Conservation (phyloP, 2,888 invertebrate genomes). For the Drosophila barbarae region DNA sequence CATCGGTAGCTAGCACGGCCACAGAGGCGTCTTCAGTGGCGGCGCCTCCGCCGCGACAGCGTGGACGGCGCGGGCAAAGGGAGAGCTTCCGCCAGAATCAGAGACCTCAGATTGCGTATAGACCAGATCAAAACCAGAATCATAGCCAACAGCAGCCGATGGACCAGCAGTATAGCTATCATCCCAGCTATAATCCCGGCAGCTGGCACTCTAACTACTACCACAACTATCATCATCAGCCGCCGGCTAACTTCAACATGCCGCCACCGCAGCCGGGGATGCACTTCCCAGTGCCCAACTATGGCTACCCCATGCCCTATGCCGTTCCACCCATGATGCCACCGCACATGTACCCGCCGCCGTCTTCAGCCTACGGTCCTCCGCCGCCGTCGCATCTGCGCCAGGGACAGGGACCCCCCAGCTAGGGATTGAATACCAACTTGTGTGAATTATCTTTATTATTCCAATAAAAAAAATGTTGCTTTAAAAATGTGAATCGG, state of each 20-base stretch:
- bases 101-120: constrained; percentile 13
- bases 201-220: constrained; percentile 78
- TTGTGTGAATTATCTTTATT: constrained; percentile 28
- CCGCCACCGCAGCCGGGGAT: constrained; percentile 47
- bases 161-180: constrained; percentile 54
- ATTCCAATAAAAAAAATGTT: constrained; percentile 28
- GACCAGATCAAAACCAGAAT: constrained; percentile 16
- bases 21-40: constrained; percentile 31
- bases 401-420: constrained; percentile 15
- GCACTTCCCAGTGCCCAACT: constrained; percentile 53
- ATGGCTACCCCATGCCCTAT: constrained; percentile 56
- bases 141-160: constrained; percentile 28
- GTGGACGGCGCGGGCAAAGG: constrained; percentile 50
- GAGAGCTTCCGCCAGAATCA: constrained; percentile 34
- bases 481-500: constrained; percentile 38
- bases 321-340: constrained; percentile 44
- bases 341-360: constrained; percentile 31
- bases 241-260: constrained; percentile 59
- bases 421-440: constrained; percentile 1
- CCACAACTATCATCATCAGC: constrained; percentile 62
- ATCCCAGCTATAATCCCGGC: constrained; percentile 68
- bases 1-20: constrained; percentile 33
- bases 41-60: constrained; percentile 41
- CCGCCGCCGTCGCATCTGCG: constrained; percentile 12
- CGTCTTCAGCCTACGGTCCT: constrained; percentile 12